Percentiles rank a stretch among this genome's conserved stretches.
Evolutionary conservation across 30 jellyfish, hydroid and myxozoan genomes (phyloP).

Genomic region (Nemopilema nomurai): DNA sequence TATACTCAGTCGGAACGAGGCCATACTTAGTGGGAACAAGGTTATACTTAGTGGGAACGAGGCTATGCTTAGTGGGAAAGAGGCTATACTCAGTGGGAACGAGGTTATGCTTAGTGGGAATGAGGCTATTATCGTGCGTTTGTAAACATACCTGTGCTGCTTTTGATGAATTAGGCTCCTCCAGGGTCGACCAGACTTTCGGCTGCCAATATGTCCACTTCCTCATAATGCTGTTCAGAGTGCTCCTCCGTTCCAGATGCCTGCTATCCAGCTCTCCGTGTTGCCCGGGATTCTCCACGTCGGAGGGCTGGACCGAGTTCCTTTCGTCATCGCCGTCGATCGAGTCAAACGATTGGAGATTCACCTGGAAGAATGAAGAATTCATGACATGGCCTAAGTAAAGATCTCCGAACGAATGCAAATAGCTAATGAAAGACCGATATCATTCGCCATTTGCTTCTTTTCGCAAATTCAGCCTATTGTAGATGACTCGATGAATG

Average conservation of each 20-base stretch:
- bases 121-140: no score
- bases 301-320: constrained; percentile 24
- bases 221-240: constrained; percentile 38
- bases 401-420: background rate
- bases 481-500: no score
- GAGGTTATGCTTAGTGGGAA: no score
- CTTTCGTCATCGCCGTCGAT: constrained; percentile 68
- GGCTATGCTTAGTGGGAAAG: no score
- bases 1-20: no score
- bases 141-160: constrained; percentile 88
- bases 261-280: constrained; percentile 19
- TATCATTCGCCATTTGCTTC: no score
- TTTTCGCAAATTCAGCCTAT: no score
- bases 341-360: constrained; percentile 67
- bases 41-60: no score
- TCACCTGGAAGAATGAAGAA: constrained; percentile 54
- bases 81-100: no score
- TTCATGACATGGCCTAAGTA: no score
- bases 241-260: constrained; percentile 31
- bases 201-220: constrained; percentile 68
- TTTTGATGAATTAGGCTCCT: constrained; percentile 80
- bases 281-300: constrained; percentile 57
- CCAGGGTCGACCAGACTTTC: constrained; percentile 75
- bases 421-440: background rate
- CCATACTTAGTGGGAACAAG: no score